phyloP scores from a whole-genome alignment of 2,888 invertebrate species.

The Lysandra bellargus region DNA sequence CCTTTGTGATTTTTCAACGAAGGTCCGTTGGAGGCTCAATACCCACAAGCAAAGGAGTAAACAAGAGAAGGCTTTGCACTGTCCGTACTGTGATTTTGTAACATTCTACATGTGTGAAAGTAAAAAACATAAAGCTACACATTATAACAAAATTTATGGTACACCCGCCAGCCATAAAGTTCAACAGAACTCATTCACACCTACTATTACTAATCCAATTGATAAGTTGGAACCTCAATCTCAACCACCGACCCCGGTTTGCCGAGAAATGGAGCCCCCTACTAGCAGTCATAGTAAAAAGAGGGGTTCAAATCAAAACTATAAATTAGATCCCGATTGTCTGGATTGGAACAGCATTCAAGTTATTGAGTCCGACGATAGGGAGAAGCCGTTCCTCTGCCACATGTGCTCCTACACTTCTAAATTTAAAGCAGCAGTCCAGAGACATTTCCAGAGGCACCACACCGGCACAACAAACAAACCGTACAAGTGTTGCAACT shows the following conservation, averaged over 20 bases:
- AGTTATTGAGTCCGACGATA: constrained; percentile 53
- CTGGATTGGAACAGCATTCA: constrained; percentile 59
- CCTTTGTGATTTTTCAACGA: constrained; percentile 58
- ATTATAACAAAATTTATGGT: constrained; percentile 44
- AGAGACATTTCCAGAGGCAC: constrained; percentile 62
- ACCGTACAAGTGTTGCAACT: constrained; percentile 62
- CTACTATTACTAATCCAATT: constrained; percentile 1
- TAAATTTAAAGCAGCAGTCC: constrained; percentile 62
- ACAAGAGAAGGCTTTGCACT: constrained; percentile 48
- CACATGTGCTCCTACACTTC: constrained; percentile 56
- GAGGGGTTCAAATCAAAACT: constrained; percentile 43
- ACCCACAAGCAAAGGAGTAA: constrained; percentile 56
- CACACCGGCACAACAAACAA: constrained; percentile 55
- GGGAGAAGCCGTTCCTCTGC: constrained; percentile 58
- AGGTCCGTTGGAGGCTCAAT: constrained; percentile 57
- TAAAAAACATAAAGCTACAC: constrained; percentile 54
- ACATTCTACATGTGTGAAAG: constrained; percentile 57
- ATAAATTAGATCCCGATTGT: constrained; percentile 51
- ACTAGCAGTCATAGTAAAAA: constrained; percentile 20
- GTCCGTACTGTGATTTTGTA: constrained; percentile 53
- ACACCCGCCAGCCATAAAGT: constrained; percentile 32
- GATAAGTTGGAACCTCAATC: background rate
- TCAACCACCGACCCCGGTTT: background rate
- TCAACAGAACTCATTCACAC: background rate
- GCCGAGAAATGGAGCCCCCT: background rate